Base-by-base conservation (phyloP, 2,888 invertebrate species). In the Rosalia funebris region DNA sequence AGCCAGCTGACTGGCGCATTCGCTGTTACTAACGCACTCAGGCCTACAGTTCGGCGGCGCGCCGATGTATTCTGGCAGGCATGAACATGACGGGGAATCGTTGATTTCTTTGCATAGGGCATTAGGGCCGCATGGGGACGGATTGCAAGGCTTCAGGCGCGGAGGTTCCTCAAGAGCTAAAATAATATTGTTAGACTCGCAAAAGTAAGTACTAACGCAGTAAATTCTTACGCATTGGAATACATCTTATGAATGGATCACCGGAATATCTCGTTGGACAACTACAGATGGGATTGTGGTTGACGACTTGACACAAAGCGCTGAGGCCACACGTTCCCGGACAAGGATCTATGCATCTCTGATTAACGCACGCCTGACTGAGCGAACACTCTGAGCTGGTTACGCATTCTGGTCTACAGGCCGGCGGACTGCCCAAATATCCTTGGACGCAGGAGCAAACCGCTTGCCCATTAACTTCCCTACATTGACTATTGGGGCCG, bases 331-430 rank as follows among this genome's bases (percentile, higher is more conserved):
- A 95, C 71, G 89, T 89, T 64, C 90, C 90, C n/a, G 88, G 87
- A 72, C 95, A 95, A 2, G 95, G 94, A 81, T 95, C 88, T n/a
- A 86, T 82, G 76, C 95, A 95, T 81, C 92, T 92, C 59, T 89
- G 90, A 62, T 88, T 86, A 31, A 91, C 82, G 75, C 95, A 95
- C 12, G 93, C 90, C 75, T 87, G 88, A 75, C 91, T 88, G 47
- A 87, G 82, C 0, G 90, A 83, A 80, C 95, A 95, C 74, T 94
- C 93, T 0, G 89, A 86, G 77, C 90, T 93, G 1, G 91, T 80
- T 0, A 91, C 87, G 79, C 94, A 95, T 81, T 93, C 92, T 0
- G 93, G 93, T 69, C 91, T 86, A 77, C 93, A 93, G 37, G 88
- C 89, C 59, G 88, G 89, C 37, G 91, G 91, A 59, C 79, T 79